Evolutionary conservation across 2,888 invertebrate genomes (phyloP).

Genomic region (Drosophila pegasa): DNA sequence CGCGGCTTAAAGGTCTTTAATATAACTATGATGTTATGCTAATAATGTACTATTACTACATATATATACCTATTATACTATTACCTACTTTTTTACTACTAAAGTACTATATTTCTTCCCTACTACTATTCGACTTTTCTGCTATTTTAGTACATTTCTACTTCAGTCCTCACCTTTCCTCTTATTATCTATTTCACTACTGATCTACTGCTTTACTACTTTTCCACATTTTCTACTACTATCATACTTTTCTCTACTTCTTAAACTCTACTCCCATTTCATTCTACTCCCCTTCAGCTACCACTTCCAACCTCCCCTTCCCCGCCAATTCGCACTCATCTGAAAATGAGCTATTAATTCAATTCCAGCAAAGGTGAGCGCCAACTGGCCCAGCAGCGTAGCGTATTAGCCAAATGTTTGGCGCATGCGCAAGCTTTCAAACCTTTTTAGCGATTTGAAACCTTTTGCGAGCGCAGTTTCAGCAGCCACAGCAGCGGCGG

Average conservation of each 20-base stretch:
- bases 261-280: neutral
- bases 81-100: too few relatives aligned
- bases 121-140: neutral
- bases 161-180: too few relatives aligned
- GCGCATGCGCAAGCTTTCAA: constrained; percentile 78
- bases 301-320: neutral
- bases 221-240: neutral
- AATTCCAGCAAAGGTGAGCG: constrained; percentile 27
- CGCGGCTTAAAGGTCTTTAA: neutral
- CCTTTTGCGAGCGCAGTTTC: constrained; percentile 40
- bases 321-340: neutral
- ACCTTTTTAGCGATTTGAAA: constrained; percentile 78
- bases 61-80: too few relatives aligned
- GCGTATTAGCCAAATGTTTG: constrained; percentile 63
- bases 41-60: neutral
- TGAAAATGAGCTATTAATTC: constrained; percentile 9
- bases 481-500: constrained; percentile 41
- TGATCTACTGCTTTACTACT: neutral
- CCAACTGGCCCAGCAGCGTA: constrained; percentile 39
- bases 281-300: neutral
- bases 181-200: too few relatives aligned
- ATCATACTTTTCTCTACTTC: neutral
- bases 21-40: neutral
- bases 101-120: too few relatives aligned
- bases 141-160: neutral